A percentile compares a stretch with the other conserved stretches of the same genome.
Evolutionary conservation across 1,140 invertebrate genomes (phyloP).

Genomic region (Odontomachus brunneus): DNA sequence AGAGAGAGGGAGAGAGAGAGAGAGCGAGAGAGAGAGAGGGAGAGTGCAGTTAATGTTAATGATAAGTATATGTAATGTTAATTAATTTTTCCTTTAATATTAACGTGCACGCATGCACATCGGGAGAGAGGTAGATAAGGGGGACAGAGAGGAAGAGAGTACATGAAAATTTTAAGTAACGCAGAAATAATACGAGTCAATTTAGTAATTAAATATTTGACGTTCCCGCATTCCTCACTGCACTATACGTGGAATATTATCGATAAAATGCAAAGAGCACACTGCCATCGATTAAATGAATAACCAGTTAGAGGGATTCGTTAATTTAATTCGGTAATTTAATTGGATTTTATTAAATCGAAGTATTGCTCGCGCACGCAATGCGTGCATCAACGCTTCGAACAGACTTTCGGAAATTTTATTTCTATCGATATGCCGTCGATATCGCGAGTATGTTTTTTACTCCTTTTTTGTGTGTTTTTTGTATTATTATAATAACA

Average conservation of each 20-base stretch:
- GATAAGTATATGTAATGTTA: background rate
- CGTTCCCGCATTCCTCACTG: conserved; percentile 29
- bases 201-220: conserved; percentile 56
- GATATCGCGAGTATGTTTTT: background rate
- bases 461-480: background rate
- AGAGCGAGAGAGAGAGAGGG: too few species aligned
- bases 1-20: too few species aligned
- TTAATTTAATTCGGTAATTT: conserved; percentile 12
- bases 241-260: conserved; percentile 32
- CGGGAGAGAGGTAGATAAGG: too few species aligned
- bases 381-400: background rate
- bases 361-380: background rate
- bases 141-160: too few species aligned
- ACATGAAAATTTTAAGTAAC: conserved; percentile 31
- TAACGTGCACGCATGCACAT: background rate
- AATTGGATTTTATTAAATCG: conserved; percentile 44
- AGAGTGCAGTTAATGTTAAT: background rate
- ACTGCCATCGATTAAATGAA: conserved; percentile 34
- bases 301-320: conserved; percentile 51
- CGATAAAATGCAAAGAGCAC: conserved; percentile 36
- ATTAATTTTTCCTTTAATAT: conserved; percentile 14
- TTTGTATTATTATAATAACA: background rate
- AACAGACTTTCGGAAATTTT: too few species aligned
- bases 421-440: too few species aligned
- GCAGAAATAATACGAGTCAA: conserved; percentile 34